These are phyloP conservation scores for Drosophila erecta DNA, from an alignment of 1,140 invertebrate genomes.

Conservation along the genomic window DNA sequence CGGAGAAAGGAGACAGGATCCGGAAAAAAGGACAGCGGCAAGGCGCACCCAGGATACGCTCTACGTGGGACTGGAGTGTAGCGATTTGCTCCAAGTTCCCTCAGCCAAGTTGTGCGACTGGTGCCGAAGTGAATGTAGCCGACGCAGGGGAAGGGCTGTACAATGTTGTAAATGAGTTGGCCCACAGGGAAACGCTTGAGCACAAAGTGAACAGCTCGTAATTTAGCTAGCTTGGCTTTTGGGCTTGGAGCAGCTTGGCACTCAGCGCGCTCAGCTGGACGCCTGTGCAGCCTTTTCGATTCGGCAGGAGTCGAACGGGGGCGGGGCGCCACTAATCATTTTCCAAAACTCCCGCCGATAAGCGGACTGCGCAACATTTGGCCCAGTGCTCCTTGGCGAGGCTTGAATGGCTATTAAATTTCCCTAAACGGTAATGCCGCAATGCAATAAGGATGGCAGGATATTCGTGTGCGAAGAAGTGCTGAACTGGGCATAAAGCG, in stretches of 20 bases:
- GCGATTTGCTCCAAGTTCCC: too few relatives aligned
- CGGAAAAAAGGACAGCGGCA: background rate
- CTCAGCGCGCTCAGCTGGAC: background rate
- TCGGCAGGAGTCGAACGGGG: conserved; percentile 1
- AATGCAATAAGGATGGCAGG: conserved; percentile 6
- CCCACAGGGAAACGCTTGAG: conserved; percentile 60
- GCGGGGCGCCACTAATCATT: conserved; percentile 27
- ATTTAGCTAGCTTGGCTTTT: conserved; percentile 35
- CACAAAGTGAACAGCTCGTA: conserved; percentile 78
- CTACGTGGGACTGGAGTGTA: background rate
- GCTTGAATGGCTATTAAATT: conserved; percentile 53
- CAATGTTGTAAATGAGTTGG: conserved; percentile 29
- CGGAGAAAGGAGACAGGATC: background rate
- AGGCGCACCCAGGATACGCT: conserved; percentile 15
- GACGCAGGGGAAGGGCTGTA: too few relatives aligned
- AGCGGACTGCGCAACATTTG: conserved; percentile 15
- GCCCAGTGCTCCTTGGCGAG: background rate
- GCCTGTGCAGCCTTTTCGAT: conserved; percentile 1
- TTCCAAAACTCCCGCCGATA: conserved; percentile 36
- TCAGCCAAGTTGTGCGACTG: background rate
- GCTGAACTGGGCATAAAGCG: conserved; percentile 63
- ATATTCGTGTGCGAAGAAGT: conserved; percentile 27
- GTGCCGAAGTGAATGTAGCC: too few relatives aligned
- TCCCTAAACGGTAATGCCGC: conserved; percentile 2
- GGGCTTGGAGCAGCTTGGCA: conserved; percentile 1